Conservation (phyloP, 1,140 invertebrate genomes). For the Thalassaphorura encarpata region DNA sequence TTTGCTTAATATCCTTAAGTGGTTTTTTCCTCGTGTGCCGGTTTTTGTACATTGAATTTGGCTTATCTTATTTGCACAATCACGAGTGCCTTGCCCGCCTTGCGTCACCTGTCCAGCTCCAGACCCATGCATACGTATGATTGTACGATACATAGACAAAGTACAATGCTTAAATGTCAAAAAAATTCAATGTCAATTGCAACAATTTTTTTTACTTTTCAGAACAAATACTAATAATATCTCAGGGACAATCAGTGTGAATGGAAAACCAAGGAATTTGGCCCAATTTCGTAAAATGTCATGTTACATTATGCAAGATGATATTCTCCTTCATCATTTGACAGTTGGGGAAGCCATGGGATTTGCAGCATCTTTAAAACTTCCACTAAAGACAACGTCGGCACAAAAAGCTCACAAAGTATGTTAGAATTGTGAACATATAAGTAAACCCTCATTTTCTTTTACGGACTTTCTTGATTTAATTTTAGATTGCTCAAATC, state of each 20-base stretch:
- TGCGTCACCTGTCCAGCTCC: too few relatives aligned
- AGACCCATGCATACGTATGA: too few relatives aligned
- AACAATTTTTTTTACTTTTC: too few relatives aligned
- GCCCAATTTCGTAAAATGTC: slow-evolving; percentile 80
- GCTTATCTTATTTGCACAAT: too few relatives aligned
- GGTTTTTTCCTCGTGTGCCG: too few relatives aligned
- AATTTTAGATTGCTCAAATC: slow-evolving; percentile 71
- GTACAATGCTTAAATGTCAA: too few relatives aligned
- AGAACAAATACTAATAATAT: too few relatives aligned
- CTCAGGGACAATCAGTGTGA: slow-evolving; percentile 25
- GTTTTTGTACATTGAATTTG: too few relatives aligned
- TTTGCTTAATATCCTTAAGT: too few relatives aligned
- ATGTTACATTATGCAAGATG: slow-evolving; percentile 95
- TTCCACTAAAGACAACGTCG: slow-evolving; percentile 62
- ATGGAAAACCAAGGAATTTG: slow-evolving; percentile 69
- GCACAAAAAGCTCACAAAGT: slow-evolving; percentile 48
- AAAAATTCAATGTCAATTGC: too few relatives aligned
- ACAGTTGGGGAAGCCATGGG: slow-evolving; percentile 81
- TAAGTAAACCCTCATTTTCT: background rate
- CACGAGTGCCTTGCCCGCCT: too few relatives aligned
- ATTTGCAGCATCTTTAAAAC: slow-evolving; percentile 82
- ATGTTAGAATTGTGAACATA: background rate
- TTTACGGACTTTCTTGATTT: background rate
- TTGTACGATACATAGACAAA: too few relatives aligned
- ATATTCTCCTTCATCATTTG: slow-evolving; percentile 75